These are phyloP conservation scores for Catostomus latipinnis DNA, from an alignment of 2,797 vertebrate species.

Conservation along the genomic window DNA sequence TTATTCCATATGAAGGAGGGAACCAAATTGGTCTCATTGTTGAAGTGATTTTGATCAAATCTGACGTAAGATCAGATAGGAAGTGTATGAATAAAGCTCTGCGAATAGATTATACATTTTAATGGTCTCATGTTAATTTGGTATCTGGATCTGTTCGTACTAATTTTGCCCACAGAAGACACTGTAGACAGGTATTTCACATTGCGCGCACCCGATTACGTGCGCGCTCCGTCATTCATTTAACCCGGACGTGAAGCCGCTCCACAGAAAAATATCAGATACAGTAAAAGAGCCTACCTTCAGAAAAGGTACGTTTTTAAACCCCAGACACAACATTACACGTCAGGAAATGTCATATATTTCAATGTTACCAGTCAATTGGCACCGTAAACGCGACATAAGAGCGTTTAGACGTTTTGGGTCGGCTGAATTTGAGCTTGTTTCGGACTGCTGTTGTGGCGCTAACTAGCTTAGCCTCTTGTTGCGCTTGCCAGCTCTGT, in stretches of 20 bases:
- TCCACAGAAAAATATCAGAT: conserved; percentile 64
- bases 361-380: not conserved
- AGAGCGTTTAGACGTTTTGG: not conserved
- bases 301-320: conserved; percentile 70
- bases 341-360: not conserved
- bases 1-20: too few relatives aligned
- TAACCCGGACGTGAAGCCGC: conserved; percentile 73
- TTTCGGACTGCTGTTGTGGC: conserved; percentile 6
- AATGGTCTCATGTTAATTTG: too few relatives aligned
- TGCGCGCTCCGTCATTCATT: conserved; percentile 49
- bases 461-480: conserved; percentile 50
- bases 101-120: too few relatives aligned
- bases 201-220: conserved; percentile 12
- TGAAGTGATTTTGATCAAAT: too few relatives aligned
- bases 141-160: too few relatives aligned
- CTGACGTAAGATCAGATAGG: too few relatives aligned
- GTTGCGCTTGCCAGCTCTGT: conserved; percentile 33
- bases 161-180: too few relatives aligned
- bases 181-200: too few relatives aligned
- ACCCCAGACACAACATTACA: not conserved
- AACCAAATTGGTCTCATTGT: too few relatives aligned
- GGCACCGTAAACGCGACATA: not conserved
- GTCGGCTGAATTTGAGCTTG: conserved; percentile 6
- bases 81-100: too few relatives aligned
- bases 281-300: conserved; percentile 55